These are phyloP conservation scores for Sphenodon punctatus DNA, from an alignment of 2,797 vertebrate species.

Conservation along the genomic window DNA sequence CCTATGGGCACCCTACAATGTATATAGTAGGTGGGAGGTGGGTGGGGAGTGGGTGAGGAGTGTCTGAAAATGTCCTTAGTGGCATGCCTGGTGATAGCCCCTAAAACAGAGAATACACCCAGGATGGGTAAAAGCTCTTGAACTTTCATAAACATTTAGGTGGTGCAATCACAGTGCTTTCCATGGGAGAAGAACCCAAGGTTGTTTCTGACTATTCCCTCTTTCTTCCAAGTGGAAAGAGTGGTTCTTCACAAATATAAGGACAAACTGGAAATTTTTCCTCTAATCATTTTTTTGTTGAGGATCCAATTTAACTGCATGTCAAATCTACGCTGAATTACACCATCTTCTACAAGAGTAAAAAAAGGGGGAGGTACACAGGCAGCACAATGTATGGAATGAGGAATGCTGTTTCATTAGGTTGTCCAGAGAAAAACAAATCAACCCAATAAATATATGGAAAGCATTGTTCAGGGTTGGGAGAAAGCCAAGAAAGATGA, in stretches of 20 bases:
- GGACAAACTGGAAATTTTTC: background rate
- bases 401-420: background rate
- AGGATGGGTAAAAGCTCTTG: too few relatives aligned
- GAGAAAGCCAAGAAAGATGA: background rate
- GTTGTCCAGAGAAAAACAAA: too few relatives aligned
- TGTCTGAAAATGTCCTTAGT: too few relatives aligned
- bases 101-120: background rate
- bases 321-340: background rate
- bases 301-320: background rate
- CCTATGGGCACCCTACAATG: too few relatives aligned
- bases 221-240: background rate
- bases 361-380: too few relatives aligned
- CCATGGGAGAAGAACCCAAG: background rate
- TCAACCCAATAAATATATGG: background rate
- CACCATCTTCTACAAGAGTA: background rate
- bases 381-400: background rate
- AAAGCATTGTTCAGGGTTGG: background rate
- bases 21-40: too few relatives aligned
- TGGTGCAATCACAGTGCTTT: background rate
- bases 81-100: too few relatives aligned
- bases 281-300: background rate
- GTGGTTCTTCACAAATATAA: background rate
- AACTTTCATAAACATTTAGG: background rate
- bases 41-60: too few relatives aligned
- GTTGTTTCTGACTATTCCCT: background rate